Evolutionary conservation across 2,797 vertebrate genomes (phyloP), one percentile per base, ranked within the genome.

Genomic region (Phataginus tetradactyla): DNA sequence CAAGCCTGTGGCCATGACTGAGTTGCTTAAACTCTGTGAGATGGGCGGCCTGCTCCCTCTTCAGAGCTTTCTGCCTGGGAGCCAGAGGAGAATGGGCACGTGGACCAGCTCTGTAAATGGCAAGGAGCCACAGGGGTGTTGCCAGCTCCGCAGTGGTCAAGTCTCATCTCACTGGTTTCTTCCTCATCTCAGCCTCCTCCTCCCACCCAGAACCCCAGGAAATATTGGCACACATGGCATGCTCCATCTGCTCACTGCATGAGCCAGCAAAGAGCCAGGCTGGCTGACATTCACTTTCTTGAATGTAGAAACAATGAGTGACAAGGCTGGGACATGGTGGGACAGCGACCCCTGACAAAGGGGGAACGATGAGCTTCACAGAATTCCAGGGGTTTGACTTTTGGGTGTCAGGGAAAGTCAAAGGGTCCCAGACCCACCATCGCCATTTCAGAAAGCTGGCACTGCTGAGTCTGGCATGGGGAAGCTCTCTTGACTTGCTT

Each of bases 401-500:
- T 7, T 53, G 23, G 49, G 49, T 74, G 59, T 42, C 29, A 45
- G 9, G 13, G 27, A 34, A 83, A 55, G 64, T 32, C 49, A 39
- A 7, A 32, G 45, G 6, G 45, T 42, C 25, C 23, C 37, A 42
- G 13, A 37, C 29, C 39, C 10, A 21, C 27, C 17, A 1, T 0
- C 55, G n/a, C 37, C 42, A 34, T 27, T 34, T 10, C 18, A 53
- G 37, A 42, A 23, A 51, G 45, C 4, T 37, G 21, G 32, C 23
- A 20, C 21, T 34, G 21, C 69, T 0, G 0, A 1, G 2, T 3
- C 3, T 4, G 32, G 13, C 11, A 2, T 9, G 7, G 23, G 57
- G 18, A 34, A 64, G 27, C 5, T 42, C 53, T 29, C 37, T 92
- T 32, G 39, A 21, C 81, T 66, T 7, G 64, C 51, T 91, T 90